Evolutionary conservation across 2,797 vertebrate species (phyloP).

Genomic region (Microhierax caerulescens): DNA sequence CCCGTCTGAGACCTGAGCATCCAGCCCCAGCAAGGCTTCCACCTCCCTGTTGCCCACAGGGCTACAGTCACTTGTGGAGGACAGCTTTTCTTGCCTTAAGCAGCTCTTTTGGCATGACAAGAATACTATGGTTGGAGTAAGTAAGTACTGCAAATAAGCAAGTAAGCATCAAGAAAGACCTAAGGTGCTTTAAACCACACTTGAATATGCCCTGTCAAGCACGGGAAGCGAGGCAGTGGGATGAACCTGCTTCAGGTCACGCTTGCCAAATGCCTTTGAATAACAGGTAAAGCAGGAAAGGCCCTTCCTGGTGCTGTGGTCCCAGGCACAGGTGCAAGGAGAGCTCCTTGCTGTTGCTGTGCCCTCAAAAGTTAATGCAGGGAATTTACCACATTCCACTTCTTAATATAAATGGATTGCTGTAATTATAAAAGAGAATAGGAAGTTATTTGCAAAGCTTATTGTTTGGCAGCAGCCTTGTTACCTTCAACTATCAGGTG

Average conservation of each 20-base stretch:
- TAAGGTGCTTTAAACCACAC: neutral
- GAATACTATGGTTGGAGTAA: neutral
- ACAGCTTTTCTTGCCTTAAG: neutral
- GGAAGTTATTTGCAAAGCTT: neutral
- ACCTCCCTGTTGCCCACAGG: neutral
- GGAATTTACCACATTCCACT: neutral
- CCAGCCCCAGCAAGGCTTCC: neutral
- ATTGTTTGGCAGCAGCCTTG: neutral
- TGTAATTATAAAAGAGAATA: neutral
- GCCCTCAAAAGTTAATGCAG: neutral
- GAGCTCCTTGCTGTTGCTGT: neutral
- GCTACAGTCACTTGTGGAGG: neutral
- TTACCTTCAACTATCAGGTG: conserved; percentile 83
- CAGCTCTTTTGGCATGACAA: neutral
- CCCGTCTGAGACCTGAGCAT: neutral
- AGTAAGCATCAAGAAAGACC: neutral
- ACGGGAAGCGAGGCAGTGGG: neutral
- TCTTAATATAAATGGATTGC: neutral
- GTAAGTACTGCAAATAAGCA: too few relatives aligned
- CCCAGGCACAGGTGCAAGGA: neutral
- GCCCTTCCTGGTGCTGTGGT: neutral
- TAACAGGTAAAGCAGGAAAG: neutral
- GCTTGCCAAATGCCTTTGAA: neutral
- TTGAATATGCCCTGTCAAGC: neutral
- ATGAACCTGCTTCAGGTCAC: neutral